Percentiles rank a stretch among this genome's conserved stretches.
phyloP scores from a whole-genome alignment of 2,113 vertebrate species.

The Pan paniscus region DNA sequence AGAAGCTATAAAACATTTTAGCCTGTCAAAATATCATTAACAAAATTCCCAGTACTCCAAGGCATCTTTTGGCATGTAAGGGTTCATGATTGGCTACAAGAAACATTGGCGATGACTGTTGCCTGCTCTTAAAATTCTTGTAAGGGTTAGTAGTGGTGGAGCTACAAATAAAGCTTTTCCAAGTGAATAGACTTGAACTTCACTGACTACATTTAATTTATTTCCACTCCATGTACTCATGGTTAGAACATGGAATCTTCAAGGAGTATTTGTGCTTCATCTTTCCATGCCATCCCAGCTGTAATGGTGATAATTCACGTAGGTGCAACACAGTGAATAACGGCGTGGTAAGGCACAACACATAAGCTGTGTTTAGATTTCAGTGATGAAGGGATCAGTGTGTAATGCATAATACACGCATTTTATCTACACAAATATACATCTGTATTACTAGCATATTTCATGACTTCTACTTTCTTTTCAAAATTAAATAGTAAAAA shows the following conservation, averaged over 20 bases:
- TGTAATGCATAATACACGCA: too few relatives aligned
- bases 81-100: too few relatives aligned
- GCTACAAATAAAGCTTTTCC: too few relatives aligned
- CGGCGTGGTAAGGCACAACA: fast-evolving
- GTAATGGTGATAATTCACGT: fast-evolving
- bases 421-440: not conserved
- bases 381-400: too few relatives aligned
- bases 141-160: not conserved
- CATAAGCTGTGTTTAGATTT: not conserved
- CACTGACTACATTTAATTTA: not conserved
- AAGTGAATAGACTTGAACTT: not conserved
- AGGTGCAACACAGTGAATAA: fast-evolving
- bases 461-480: not conserved
- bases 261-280: not conserved
- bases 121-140: not conserved
- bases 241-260: not conserved
- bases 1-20: not conserved
- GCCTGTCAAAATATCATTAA: not conserved
- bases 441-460: not conserved
- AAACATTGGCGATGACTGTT: not conserved
- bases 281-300: not conserved
- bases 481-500: not conserved
- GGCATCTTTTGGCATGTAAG: not conserved
- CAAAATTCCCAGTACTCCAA: fast-evolving
- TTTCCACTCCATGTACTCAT: not conserved